Conservation (phyloP, 2,888 invertebrate species). For the Temnothorax rugatulus region DNA sequence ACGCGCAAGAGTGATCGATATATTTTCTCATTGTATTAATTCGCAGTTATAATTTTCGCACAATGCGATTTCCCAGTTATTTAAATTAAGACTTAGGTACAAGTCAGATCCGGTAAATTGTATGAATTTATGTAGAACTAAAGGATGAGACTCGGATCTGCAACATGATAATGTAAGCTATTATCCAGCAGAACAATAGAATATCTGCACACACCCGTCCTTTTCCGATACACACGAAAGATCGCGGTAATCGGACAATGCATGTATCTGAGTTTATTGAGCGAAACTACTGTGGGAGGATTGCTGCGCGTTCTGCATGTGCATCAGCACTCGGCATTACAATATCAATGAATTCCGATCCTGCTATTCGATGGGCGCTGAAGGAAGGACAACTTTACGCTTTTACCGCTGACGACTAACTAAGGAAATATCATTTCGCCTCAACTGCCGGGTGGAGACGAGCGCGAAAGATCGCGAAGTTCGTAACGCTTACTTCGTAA, state of each 20-base stretch:
- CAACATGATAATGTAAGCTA: conserved; percentile 32
- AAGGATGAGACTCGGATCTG: conserved; percentile 1
- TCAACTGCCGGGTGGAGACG: neutral
- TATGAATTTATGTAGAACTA: conserved; percentile 13
- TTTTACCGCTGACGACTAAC: neutral
- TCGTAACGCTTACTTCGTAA: conserved; percentile 15
- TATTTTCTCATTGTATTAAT: neutral
- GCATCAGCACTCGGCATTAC: conserved; percentile 7
- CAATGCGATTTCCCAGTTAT: neutral
- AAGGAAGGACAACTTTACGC: neutral
- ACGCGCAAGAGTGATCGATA: neutral
- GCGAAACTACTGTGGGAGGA: conserved; percentile 13
- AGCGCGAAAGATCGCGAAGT: conserved; percentile 19
- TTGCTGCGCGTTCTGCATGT: neutral
- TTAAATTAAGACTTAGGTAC: neutral
- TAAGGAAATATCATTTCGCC: conserved; percentile 12
- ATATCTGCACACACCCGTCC: conserved; percentile 22
- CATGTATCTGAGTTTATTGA: conserved; percentile 21
- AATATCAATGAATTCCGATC: conserved; percentile 34
- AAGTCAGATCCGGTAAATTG: neutral
- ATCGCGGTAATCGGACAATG: conserved; percentile 35
- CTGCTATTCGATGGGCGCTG: neutral
- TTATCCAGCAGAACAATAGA: conserved; percentile 34
- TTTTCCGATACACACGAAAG: conserved; percentile 41
- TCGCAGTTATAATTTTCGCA: neutral